These are phyloP conservation scores for Drosophila neotestacea DNA, from an alignment of 2,888 invertebrate genomes.

Conservation along the genomic window DNA sequence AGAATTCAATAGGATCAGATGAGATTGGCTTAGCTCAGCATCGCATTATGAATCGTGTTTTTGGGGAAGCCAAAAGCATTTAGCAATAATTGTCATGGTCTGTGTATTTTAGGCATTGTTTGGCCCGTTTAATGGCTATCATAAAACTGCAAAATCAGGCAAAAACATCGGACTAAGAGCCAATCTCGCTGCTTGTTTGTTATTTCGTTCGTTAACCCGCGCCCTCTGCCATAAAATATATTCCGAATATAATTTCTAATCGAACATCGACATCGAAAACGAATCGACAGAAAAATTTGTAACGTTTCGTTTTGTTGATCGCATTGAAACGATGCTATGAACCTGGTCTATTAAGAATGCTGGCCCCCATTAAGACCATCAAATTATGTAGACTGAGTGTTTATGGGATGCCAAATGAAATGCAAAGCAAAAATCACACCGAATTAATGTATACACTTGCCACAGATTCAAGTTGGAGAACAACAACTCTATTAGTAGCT, in stretches of 20 bases:
- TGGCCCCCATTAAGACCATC: slow-evolving; percentile 48
- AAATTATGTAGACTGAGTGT: slow-evolving; percentile 72
- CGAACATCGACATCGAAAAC: slow-evolving; percentile 16
- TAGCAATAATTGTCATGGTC: slow-evolving; percentile 71
- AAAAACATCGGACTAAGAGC: slow-evolving; percentile 18
- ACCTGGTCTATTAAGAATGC: slow-evolving; percentile 40
- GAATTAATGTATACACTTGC: slow-evolving; percentile 26
- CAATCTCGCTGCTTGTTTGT: slow-evolving; percentile 26
- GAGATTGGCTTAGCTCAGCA: not conserved
- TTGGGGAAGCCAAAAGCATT: slow-evolving; percentile 73
- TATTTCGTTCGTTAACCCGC: slow-evolving; percentile 64
- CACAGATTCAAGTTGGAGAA: not conserved
- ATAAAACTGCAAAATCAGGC: slow-evolving; percentile 49
- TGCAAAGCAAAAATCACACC: slow-evolving; percentile 21
- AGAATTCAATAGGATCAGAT: not conserved
- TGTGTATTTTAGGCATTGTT: slow-evolving; percentile 62
- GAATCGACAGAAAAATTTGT: slow-evolving; percentile 40
- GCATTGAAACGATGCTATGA: slow-evolving; percentile 34
- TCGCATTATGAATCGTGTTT: slow-evolving; percentile 16
- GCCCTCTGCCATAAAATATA: slow-evolving; percentile 29
- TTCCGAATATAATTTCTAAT: slow-evolving; percentile 48
- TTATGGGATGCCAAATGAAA: slow-evolving; percentile 52
- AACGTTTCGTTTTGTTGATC: slow-evolving; percentile 56
- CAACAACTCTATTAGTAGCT: slow-evolving; percentile 9
- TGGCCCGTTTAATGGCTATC: slow-evolving; percentile 56